Percentiles rank a stretch among this genome's conserved stretches.
phyloP scores from a whole-genome alignment of 2,888 invertebrate genomes.

The Heliconius cydno region DNA sequence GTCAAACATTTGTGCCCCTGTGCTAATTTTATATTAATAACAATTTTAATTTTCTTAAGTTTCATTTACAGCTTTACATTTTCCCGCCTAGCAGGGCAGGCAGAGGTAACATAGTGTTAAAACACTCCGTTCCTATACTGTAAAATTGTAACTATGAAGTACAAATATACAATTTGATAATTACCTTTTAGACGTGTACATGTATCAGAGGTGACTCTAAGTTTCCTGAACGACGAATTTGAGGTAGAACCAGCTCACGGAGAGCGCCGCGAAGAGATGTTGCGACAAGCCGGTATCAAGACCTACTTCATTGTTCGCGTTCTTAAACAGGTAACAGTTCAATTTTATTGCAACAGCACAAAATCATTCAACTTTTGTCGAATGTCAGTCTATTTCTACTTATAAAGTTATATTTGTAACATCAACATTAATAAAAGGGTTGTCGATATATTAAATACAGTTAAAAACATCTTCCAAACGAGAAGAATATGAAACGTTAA shows the following conservation, averaged over 20 bases:
- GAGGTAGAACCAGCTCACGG: slow-evolving; percentile 96
- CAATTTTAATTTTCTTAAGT: neutral
- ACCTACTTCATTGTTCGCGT: slow-evolving; percentile 96
- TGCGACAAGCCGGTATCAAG: slow-evolving; percentile 93
- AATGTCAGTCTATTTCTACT: neutral
- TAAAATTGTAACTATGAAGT: neutral
- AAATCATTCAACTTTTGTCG: neutral
- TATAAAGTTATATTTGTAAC: neutral
- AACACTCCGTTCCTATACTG: neutral
- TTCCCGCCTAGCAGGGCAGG: neutral
- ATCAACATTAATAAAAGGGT: too few species aligned
- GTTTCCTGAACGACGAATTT: slow-evolving; percentile 94
- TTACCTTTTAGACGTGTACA: slow-evolving; percentile 90
- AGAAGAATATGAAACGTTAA: too few species aligned
- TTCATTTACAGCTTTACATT: slow-evolving; percentile 1
- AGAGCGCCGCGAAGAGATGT: slow-evolving; percentile 94
- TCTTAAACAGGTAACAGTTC: slow-evolving; percentile 86
- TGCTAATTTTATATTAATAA: neutral
- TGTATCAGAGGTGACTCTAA: slow-evolving; percentile 94
- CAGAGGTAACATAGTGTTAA: too few species aligned
- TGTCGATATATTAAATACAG: too few species aligned
- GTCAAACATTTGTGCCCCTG: too few species aligned
- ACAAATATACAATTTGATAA: neutral
- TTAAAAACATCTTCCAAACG: too few species aligned
- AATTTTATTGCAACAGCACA: neutral